Base-by-base conservation (phyloP, 2,113 vertebrate genomes). In the Poeciliopsis occidentalis region DNA sequence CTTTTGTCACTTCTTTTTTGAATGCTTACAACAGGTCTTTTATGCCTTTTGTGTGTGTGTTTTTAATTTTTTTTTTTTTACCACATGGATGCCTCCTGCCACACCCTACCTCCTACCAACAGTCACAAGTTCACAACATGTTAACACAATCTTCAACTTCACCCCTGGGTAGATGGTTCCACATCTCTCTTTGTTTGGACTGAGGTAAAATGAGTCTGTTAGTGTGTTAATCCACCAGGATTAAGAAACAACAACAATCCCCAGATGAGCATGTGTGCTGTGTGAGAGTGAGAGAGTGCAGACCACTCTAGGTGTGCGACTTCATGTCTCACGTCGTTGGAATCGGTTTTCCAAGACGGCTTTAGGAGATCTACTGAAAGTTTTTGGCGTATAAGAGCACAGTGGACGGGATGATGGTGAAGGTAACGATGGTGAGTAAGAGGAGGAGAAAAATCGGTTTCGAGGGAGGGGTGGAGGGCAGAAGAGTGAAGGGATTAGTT, bases 121-220 rank as follows among this genome's bases (percentile, higher is more conserved):
- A 79, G 17, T 66, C 41, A 65, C 30, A 64, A 60, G 80, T 71
- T 81, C 64, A 82, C 75, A 82, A 79, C 87, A 87, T 64, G 73
- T 79, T 91, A 92, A 92, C 91, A 74, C 81, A 69, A 89, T 90
- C 89, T 83, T 90, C 90, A 93, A 89, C 91, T 93, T 92, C 74
- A 82, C 69, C 76, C 3, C 81, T 76, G 85, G 82, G 65, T 84
- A 77, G 84, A 87, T 91, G 89, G 92, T 93, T 90, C 92, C 86
- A 91, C 91, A 89, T 91, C 85, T 85, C 88, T 87, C 90, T 92
- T 93, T 92, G 91, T 93, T 90, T 91, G 85, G 89, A 73, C 68
- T 89, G 92, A 91, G 89, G 90, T 93, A 92, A 91, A 92, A 92
- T 87, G 91, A 93, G 90, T 90, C 90, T 93, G 90, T 92, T 92